phyloP scores from a whole-genome alignment of 2,113 vertebrate species.

The Gallinago paraguaiae region DNA sequence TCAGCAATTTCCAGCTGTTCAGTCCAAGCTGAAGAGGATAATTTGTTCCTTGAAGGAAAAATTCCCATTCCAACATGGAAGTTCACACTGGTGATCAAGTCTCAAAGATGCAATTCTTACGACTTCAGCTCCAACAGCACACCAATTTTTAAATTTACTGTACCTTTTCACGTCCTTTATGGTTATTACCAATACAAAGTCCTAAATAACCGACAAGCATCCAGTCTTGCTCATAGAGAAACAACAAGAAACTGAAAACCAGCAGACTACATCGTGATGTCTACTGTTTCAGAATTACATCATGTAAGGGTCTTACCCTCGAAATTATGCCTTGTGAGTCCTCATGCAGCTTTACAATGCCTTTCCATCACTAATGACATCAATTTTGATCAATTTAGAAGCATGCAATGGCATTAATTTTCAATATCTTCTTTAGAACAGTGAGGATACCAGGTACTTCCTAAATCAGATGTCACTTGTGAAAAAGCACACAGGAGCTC shows the following conservation, averaged over 20 bases:
- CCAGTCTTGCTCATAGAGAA: not conserved
- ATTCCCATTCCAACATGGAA: not conserved
- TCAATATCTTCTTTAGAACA: not conserved
- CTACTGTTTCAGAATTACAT: not conserved
- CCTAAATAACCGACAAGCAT: not conserved
- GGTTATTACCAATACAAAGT: not conserved
- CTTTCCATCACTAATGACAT: not conserved
- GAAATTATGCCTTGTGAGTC: not conserved
- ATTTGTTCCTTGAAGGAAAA: not conserved
- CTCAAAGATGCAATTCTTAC: not conserved
- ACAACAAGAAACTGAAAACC: not conserved
- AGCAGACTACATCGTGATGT: rapidly evolving
- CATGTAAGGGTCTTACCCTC: not conserved
- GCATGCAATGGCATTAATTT: not conserved
- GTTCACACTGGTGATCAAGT: not conserved
- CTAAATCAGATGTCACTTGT: not conserved
- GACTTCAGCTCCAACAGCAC: not conserved
- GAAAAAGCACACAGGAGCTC: not conserved
- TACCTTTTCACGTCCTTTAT: not conserved
- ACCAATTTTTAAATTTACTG: not conserved
- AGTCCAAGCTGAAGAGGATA: not conserved
- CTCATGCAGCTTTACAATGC: not conserved
- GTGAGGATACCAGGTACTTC: not conserved
- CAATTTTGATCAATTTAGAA: not conserved
- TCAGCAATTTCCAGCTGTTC: not conserved